phyloP scores from a whole-genome alignment of 2,888 invertebrate species.

The Rugalucina vietnamica region DNA sequence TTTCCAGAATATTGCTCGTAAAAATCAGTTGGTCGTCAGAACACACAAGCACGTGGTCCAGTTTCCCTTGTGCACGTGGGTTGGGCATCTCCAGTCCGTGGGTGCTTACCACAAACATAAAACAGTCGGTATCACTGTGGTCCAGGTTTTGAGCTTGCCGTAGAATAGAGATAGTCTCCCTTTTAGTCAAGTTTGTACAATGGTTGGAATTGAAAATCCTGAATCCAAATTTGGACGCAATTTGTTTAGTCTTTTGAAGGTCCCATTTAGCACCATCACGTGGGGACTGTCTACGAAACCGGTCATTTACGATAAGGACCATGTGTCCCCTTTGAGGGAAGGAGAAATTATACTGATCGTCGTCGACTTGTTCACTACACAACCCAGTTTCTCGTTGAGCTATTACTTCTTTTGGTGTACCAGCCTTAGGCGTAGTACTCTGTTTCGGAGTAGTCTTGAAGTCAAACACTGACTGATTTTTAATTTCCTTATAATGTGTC shows the following conservation, averaged over 20 bases:
- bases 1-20: conserved; percentile 56
- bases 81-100: conserved; percentile 51
- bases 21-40: conserved; percentile 53
- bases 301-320: conserved; percentile 53
- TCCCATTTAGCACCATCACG: conserved; percentile 54
- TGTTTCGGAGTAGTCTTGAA: background rate
- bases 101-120: conserved; percentile 53
- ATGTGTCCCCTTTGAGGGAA: conserved; percentile 46
- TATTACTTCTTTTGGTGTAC: background rate
- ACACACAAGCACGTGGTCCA: conserved; percentile 56
- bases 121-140: conserved; percentile 53
- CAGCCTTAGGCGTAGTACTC: too few species aligned
- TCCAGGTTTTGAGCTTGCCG: conserved; percentile 25
- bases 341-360: conserved; percentile 49
- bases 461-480: background rate
- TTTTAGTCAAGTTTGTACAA: conserved; percentile 39
- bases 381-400: background rate
- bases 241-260: conserved; percentile 40
- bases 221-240: conserved; percentile 53
- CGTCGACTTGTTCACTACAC: background rate
- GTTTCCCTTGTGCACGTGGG: conserved; percentile 23
- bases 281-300: conserved; percentile 25
- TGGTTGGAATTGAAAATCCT: conserved; percentile 31
- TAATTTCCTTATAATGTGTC: background rate
- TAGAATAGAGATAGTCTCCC: conserved; percentile 40